Evolutionary conservation across 2,888 invertebrate species (phyloP).

Genomic region (Pollenia griseotomentosa): DNA sequence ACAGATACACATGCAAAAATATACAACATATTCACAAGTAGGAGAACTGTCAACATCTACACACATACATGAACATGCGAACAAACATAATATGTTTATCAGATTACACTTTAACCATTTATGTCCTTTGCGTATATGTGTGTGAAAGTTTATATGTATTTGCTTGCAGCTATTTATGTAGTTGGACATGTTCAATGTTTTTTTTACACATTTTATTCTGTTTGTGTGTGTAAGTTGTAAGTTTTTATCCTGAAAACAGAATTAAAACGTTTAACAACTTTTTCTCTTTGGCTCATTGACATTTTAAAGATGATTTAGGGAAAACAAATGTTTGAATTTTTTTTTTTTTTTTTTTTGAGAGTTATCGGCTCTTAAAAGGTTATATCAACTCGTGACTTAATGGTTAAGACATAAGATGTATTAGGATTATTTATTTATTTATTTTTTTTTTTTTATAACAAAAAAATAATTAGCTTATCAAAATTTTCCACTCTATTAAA

Average conservation of each 20-base stretch:
- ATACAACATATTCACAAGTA: neutral
- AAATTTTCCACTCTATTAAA: too few species aligned
- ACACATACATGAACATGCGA: slow-evolving; percentile 17
- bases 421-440: too few species aligned
- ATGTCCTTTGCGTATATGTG: slow-evolving; percentile 1
- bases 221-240: neutral
- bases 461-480: too few species aligned
- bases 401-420: too few species aligned
- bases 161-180: too few species aligned
- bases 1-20: slow-evolving; percentile 15
- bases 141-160: neutral
- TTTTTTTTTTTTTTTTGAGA: too few species aligned
- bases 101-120: slow-evolving; percentile 17
- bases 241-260: neutral
- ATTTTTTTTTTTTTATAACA: too few species aligned
- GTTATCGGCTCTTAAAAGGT: too few species aligned
- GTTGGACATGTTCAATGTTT: too few species aligned
- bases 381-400: too few species aligned
- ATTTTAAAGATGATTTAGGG: too few species aligned
- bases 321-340: too few species aligned
- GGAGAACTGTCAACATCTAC: neutral
- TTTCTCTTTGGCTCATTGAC: neutral
- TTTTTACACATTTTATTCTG: neutral
- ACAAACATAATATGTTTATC: slow-evolving; percentile 9
- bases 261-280: slow-evolving; percentile 15